phyloP scores from a whole-genome alignment of 2,888 invertebrate species.

The Epiblema foenella region DNA sequence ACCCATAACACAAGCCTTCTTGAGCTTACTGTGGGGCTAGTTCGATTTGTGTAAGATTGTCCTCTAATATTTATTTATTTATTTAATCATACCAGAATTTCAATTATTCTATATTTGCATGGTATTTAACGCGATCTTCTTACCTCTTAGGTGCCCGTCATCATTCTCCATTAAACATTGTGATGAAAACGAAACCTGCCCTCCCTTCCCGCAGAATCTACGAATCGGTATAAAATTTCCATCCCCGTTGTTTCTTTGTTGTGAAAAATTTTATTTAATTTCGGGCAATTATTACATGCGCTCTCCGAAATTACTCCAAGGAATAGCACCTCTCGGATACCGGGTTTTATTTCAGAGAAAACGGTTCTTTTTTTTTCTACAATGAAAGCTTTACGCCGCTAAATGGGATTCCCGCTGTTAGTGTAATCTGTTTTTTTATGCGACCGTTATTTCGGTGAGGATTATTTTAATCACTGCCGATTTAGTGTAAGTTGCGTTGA shows the following conservation, averaged over 20 bases:
- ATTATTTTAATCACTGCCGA: conserved; percentile 39
- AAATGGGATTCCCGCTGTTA: conserved; percentile 75
- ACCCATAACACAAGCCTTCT: too few relatives aligned
- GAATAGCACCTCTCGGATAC: conserved; percentile 75
- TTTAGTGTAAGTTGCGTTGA: conserved; percentile 43
- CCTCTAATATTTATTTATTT: too few relatives aligned
- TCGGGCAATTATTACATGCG: conserved; percentile 82
- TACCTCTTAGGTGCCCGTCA: conserved; percentile 47
- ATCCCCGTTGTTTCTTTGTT: conserved; percentile 77
- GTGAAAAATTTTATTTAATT: conserved; percentile 83
- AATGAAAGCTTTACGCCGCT: conserved; percentile 74
- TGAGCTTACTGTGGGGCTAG: too few relatives aligned
- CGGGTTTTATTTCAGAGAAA: conserved; percentile 71
- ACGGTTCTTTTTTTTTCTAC: conserved; percentile 69
- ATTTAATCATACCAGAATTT: background rate
- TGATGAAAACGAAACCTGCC: conserved; percentile 71
- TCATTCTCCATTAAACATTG: conserved; percentile 71
- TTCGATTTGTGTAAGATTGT: too few relatives aligned
- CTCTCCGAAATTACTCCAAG: conserved; percentile 82
- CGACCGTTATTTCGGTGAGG: conserved; percentile 10
- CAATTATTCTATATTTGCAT: conserved; percentile 4
- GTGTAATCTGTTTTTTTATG: conserved; percentile 67
- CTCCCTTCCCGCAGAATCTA: conserved; percentile 68
- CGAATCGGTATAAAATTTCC: conserved; percentile 70
- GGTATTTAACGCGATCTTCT: conserved; percentile 18